Conservation (phyloP, 2,888 invertebrate genomes). For the Syrista parreyssii region DNA sequence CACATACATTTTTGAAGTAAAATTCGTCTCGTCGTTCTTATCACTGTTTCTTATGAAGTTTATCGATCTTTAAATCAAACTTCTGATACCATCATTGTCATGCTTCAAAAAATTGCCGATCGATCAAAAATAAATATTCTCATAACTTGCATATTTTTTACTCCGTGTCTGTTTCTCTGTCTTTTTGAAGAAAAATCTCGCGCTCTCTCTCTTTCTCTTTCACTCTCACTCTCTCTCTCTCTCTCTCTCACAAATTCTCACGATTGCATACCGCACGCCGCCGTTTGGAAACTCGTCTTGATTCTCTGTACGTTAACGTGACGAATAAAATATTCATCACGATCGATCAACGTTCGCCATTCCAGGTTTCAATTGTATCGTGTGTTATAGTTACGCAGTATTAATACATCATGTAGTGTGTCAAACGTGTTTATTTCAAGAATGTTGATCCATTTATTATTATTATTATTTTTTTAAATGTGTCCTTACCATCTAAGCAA, state of each 20-base stretch:
- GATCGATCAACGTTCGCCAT: neutral
- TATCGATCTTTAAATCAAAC: neutral
- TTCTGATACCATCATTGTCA: neutral
- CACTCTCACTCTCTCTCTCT: slow-evolving; percentile 3
- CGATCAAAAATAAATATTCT: neutral
- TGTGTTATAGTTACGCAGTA: neutral
- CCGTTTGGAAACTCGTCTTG: neutral
- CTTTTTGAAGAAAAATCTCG: neutral
- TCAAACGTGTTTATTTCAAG: neutral
- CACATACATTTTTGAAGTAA: neutral
- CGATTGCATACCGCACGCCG: slow-evolving; percentile 4
- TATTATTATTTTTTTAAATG: neutral
- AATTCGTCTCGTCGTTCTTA: neutral
- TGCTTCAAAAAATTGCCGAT: neutral
- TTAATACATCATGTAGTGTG: neutral
- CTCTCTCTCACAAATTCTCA: neutral
- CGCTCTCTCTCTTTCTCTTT: neutral
- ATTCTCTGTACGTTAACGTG: neutral
- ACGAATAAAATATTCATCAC: neutral
- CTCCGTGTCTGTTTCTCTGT: neutral
- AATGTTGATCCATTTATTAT: neutral
- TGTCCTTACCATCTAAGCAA: slow-evolving; percentile 22
- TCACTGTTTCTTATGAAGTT: neutral
- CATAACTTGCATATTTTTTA: neutral
- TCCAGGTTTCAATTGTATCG: neutral